Conservation (phyloP, 2,113 vertebrate genomes). For the Lepus americanus region DNA sequence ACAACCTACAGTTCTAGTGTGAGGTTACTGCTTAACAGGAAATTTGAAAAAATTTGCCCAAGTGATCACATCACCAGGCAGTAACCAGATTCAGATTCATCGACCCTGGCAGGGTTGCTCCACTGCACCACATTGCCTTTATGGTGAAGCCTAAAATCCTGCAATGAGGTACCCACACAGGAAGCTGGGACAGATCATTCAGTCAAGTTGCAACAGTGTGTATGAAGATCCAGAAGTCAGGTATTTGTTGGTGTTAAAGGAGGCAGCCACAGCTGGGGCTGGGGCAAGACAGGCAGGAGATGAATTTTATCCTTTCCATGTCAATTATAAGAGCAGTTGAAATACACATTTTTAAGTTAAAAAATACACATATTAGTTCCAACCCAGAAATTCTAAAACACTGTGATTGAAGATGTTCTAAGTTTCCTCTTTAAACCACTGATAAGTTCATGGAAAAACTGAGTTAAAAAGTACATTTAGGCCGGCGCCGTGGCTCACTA, state of each 20-base stretch:
- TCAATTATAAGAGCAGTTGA: neutral
- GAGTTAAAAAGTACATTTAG: too few species aligned
- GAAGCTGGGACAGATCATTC: neutral
- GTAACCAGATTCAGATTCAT: neutral
- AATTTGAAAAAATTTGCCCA: neutral
- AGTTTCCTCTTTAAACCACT: neutral
- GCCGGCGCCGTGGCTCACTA: too few species aligned
- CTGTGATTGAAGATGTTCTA: neutral
- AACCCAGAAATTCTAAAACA: constrained; percentile 14
- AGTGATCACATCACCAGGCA: neutral
- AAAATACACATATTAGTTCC: neutral
- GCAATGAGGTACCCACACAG: neutral
- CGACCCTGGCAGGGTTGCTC: neutral
- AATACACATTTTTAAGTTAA: neutral
- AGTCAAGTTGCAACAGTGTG: neutral
- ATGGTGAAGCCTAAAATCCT: neutral
- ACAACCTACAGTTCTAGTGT: neutral
- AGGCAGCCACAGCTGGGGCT: neutral
- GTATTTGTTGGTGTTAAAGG: neutral
- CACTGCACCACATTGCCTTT: neutral
- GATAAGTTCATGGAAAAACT: too few species aligned
- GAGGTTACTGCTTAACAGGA: neutral
- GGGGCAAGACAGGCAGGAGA: neutral
- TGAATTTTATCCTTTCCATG: neutral
- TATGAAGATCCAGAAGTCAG: neutral